Base-by-base conservation (phyloP, 2,888 invertebrate genomes). In the Schizotus pectinicornis region DNA sequence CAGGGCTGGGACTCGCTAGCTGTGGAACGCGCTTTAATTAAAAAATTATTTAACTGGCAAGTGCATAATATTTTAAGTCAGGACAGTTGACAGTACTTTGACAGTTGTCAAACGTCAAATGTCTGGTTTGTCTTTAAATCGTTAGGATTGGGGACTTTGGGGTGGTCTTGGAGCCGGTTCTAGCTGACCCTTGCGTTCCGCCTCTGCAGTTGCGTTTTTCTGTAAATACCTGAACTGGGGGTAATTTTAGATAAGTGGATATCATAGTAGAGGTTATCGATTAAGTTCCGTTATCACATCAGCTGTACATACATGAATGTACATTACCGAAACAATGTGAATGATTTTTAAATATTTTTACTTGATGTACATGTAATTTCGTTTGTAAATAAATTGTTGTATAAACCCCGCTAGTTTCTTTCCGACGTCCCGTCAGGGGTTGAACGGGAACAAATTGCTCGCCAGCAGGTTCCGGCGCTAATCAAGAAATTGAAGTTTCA, bases 401-500 rank as follows among this genome's bases (percentile, higher is more conserved):
- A 59, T 36, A 58, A 58, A 58, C 8, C 14, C 37, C 9, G 39
- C 11, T 37, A 22, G 35, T n/a, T 51, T 56, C 14, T 35, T 42
- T 31, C 11, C n/a, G 13, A 42, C 13, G 32, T 37, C 13, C 9
- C 13, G 39, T n/a, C 7, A 3, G 41, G 6, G 33, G 13, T 43
- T 43, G 8, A 11, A 33, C 48, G 11, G 7, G 12, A n/a, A 35
- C n/a, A 35, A 35, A 9, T 35, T 32, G 47, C 13, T 47, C 22
- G 33, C n/a, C 14, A 67, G 65, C 65, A 67, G 68, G 74, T 67
- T 72, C 76, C 72, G 77, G 73, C 74, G 78, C 81, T 85, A 83
- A 84, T 84, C 84, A 84, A 85, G 84, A 86, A 85, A 85, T 85
- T 85, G 84, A 84, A 83, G 83, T 84, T 84, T 83, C 85, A 86